A percentile compares a stretch with the other conserved stretches of the same genome.
phyloP scores from a whole-genome alignment of 2,888 invertebrate genomes.

The Ormyrus thymus region DNA sequence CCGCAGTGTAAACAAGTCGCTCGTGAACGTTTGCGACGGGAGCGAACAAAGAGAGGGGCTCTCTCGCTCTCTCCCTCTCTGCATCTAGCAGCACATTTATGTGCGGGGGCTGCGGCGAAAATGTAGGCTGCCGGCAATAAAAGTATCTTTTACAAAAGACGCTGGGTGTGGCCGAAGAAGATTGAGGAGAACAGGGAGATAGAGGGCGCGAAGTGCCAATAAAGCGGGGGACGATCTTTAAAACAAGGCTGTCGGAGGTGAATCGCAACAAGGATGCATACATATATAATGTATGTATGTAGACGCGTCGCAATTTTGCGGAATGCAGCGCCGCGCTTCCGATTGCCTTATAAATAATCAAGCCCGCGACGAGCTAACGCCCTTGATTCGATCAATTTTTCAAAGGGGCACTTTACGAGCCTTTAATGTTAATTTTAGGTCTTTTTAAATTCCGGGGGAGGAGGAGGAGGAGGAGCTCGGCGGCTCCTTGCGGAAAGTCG shows the following conservation, averaged over 20 bases:
- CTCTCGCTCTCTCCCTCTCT: no score
- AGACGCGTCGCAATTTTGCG: neutral
- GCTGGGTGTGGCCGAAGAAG: neutral
- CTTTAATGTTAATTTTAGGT: no score
- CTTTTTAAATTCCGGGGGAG: no score
- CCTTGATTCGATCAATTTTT: no score
- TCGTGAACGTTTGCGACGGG: no score
- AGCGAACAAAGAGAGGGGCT: no score
- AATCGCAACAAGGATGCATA: neutral
- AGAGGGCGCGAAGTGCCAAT: constrained; percentile 38
- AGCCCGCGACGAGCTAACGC: no score
- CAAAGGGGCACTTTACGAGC: no score
- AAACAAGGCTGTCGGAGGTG: neutral
- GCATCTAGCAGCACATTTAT: no score
- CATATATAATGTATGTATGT: neutral
- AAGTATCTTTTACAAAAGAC: constrained; percentile 14
- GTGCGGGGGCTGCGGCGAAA: neutral
- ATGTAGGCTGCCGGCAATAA: constrained; percentile 1
- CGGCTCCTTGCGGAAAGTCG: no score
- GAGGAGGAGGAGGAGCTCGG: no score
- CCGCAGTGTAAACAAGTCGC: no score
- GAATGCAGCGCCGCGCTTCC: neutral
- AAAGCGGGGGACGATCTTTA: constrained; percentile 33
- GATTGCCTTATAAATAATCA: constrained; percentile 11
- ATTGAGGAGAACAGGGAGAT: neutral